Evolutionary conservation across 1,140 invertebrate species (phyloP), one percentile per base, ranked within the genome.

Genomic region (Leptinotarsa undecemlineata): DNA sequence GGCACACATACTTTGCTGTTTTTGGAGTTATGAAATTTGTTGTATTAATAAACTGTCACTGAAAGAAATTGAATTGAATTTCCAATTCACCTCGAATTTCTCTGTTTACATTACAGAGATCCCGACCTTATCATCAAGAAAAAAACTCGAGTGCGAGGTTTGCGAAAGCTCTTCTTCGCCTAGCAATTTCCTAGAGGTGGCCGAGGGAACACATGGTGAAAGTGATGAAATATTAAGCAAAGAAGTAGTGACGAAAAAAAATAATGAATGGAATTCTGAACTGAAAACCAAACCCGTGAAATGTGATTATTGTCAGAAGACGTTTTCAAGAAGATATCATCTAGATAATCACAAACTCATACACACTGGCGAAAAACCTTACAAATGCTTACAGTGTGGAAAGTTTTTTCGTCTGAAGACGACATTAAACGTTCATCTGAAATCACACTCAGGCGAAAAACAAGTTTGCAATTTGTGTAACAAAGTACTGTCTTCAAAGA

Each of bases 351-450:
- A 89, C 80, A 87, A 87, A 77, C 74, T 87, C 42, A 87, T 88
- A 0, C 88, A 89, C 72, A 88, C 87, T 20, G 87, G 88, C 75
- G 88, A 89, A 63, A 81, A 87, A 51, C 88, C 87, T 0, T 88
- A 85, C 72, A 83, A 85, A 1, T 89, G 88, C 71, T 82, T 86
- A 20, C 21, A 77, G 48, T 81, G 80, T 70, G 79, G 76, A n/a
- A 77, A 76, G 71, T 70, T 74, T 21, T 81, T 81, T 71, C 15
- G 60, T 6, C 42, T 62, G 19, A n/a, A 23, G 6, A 47, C 26
- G n/a, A 47, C 60, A 20, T 72, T 63, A 6, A 64, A 64, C n/a
- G 20, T 17, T 13, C 71, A 72, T 48, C 15, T 64, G 11, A 14
- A 63, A 15, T 26, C 62, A 13, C 71, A 72, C 23, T 63, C 71